These are phyloP conservation scores for Delphinapterus leucas DNA, from an alignment of 2,113 vertebrate species.

Conservation along the genomic window DNA sequence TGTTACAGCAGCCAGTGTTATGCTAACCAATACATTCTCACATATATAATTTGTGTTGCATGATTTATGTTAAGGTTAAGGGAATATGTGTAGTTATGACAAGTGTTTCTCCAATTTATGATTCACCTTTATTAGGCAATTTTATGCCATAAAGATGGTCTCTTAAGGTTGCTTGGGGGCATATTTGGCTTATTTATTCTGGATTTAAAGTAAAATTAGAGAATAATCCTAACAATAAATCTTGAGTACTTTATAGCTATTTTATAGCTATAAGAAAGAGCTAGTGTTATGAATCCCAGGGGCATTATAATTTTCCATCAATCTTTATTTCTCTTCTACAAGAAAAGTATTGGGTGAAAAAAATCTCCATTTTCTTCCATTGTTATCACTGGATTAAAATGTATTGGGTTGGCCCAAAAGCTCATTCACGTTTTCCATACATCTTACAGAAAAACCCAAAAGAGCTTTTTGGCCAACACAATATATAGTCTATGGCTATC, in stretches of 20 bases:
- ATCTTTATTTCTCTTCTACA: slow-evolving; percentile 40
- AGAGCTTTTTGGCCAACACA: not conserved
- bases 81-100: not conserved
- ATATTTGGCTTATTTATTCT: slow-evolving; percentile 24
- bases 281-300: slow-evolving; percentile 9
- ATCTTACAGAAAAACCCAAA: no score
- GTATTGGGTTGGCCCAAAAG: not conserved
- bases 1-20: not conserved
- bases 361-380: not conserved
- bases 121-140: slow-evolving; percentile 9
- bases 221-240: slow-evolving; percentile 28
- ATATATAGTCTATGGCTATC: not conserved
- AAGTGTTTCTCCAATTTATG: not conserved
- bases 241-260: slow-evolving; percentile 28
- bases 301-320: slow-evolving; percentile 39
- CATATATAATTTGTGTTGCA: not conserved
- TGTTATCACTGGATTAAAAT: slow-evolving; percentile 8
- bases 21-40: not conserved
- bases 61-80: not conserved
- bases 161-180: not conserved
- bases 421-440: no score
- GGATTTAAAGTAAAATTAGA: slow-evolving; percentile 35
- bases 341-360: not conserved
- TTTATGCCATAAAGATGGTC: not conserved
- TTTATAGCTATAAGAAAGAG: not conserved